phyloP scores from a whole-genome alignment of 2,888 invertebrate species.

The Ophion ellenae region DNA sequence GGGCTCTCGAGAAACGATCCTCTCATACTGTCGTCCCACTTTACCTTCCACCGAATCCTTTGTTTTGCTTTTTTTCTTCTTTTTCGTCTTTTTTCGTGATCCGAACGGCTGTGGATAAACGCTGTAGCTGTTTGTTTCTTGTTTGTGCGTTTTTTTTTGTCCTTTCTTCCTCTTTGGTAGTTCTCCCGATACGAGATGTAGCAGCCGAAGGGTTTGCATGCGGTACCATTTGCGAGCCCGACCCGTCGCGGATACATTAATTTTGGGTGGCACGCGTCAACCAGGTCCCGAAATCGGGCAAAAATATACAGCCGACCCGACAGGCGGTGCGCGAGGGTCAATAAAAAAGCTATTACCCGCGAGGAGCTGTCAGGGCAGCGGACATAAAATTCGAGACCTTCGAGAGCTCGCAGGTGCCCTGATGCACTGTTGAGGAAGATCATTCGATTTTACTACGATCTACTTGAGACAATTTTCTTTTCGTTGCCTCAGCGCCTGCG shows the following conservation, averaged over 20 bases:
- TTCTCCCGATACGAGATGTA: not conserved
- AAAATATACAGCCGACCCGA: too few relatives aligned
- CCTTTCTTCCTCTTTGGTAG: constrained; percentile 27
- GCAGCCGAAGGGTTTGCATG: too few relatives aligned
- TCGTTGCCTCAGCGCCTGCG: too few relatives aligned
- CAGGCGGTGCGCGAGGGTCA: too few relatives aligned
- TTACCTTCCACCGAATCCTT: constrained; percentile 10
- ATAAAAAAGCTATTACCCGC: too few relatives aligned
- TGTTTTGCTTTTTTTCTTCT: constrained; percentile 21
- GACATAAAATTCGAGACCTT: too few relatives aligned
- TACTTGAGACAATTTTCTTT: too few relatives aligned
- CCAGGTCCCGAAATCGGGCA: too few relatives aligned
- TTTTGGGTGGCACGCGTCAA: constrained; percentile 37
- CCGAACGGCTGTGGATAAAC: constrained; percentile 19
- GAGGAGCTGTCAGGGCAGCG: too few relatives aligned
- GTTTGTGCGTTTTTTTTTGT: constrained; percentile 13
- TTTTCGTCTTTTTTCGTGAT: constrained; percentile 10
- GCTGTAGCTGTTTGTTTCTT: constrained; percentile 11
- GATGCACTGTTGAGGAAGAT: too few relatives aligned
- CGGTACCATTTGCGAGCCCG: constrained; percentile 21
- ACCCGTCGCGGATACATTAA: constrained; percentile 40
- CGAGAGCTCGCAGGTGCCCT: too few relatives aligned
- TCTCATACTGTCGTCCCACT: constrained; percentile 24
- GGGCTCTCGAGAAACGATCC: constrained; percentile 16
- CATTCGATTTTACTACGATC: too few relatives aligned